These are phyloP conservation scores for Pteropus alecto DNA, from an alignment of 2,113 vertebrate species.

Conservation along the genomic window DNA sequence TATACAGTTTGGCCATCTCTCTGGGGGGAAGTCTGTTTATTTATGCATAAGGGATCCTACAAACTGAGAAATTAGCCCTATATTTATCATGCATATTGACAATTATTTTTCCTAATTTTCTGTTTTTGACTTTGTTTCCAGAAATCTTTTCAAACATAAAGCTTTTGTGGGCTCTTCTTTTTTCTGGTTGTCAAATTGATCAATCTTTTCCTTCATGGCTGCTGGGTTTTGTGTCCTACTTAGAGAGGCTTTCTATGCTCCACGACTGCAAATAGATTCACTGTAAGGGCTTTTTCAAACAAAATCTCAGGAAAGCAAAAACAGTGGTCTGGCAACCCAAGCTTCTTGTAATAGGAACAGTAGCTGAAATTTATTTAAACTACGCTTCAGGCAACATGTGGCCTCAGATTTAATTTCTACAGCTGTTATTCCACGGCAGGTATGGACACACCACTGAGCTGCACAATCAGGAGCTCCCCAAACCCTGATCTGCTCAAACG, in stretches of 20 bases:
- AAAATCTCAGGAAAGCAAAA: background rate
- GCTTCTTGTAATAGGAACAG: background rate
- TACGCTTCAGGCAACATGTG: fast-evolving
- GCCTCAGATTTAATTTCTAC: background rate
- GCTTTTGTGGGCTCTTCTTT: background rate
- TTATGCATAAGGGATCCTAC: background rate
- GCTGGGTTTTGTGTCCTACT: background rate
- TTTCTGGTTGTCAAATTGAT: background rate
- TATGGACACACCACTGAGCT: background rate
- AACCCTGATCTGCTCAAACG: background rate
- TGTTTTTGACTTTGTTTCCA: background rate
- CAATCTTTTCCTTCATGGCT: background rate
- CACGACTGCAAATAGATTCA: background rate
- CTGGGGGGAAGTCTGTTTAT: background rate
- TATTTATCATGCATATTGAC: background rate
- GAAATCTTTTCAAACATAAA: background rate
- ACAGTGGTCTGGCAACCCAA: background rate
- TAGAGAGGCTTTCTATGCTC: background rate
- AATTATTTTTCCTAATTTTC: background rate
- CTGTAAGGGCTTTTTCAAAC: background rate
- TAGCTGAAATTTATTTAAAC: background rate
- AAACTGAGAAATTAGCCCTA: background rate
- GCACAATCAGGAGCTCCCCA: fast-evolving
- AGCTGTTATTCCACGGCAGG: background rate
- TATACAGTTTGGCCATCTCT: background rate